A percentile compares a stretch with the other conserved stretches of the same genome.
Conservation (phyloP, 1,140 invertebrate genomes). For the Hestina assimilis region DNA sequence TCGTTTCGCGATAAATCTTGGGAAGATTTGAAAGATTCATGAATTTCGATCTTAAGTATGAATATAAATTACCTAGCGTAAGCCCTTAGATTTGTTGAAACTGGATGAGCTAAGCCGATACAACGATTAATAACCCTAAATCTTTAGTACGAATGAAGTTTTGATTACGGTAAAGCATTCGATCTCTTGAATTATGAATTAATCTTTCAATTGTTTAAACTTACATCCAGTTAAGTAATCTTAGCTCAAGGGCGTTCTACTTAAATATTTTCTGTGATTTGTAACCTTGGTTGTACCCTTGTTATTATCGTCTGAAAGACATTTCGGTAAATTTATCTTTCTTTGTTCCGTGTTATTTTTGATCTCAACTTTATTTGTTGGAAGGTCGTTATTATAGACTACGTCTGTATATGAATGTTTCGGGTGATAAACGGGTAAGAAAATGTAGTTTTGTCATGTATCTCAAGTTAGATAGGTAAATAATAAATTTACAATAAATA, state of each 20-base stretch:
- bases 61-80: conserved; percentile 31
- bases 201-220: conserved; percentile 16
- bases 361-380: conserved; percentile 27
- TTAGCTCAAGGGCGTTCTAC: conserved; percentile 36
- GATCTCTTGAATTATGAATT: conserved; percentile 18
- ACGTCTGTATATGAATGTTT: conserved; percentile 44
- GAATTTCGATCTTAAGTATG: conserved; percentile 22
- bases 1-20: conserved; percentile 24
- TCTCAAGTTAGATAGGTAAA: conserved; percentile 68
- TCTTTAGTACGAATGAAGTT: conserved; percentile 36
- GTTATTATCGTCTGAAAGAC: conserved; percentile 55
- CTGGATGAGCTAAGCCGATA: conserved; percentile 67
- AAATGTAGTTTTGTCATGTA: conserved; percentile 58
- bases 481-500: conserved; percentile 67
- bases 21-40: conserved; percentile 19
- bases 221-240: conserved; percentile 23
- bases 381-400: conserved; percentile 30
- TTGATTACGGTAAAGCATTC: conserved; percentile 27
- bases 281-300: conserved; percentile 50
- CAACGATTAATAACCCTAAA: conserved; percentile 62
- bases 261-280: conserved; percentile 51
- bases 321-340: conserved; percentile 37
- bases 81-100: conserved; percentile 41
- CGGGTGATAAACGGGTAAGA: conserved; percentile 70
- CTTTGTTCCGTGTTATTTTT: conserved; percentile 40